Evolutionary conservation across 2,888 invertebrate genomes (phyloP), one percentile per base, ranked within the genome.

Genomic region (Dicycla oo): DNA sequence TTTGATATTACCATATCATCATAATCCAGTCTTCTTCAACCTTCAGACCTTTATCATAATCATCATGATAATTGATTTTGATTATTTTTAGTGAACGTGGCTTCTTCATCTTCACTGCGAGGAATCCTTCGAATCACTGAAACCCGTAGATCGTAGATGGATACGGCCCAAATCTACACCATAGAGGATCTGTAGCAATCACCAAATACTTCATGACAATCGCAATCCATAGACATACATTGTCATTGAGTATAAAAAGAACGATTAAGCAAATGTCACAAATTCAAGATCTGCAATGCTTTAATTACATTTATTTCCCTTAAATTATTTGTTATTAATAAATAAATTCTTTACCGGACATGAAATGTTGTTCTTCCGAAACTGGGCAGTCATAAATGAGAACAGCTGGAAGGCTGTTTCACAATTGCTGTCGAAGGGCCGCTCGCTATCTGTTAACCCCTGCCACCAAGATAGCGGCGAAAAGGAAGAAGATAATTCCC

Each of bases 321-420:
- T 61, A 61, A 20, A 61, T 26, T 61, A 26, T 18, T 20, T 45
- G 8, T 43, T 26, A 2, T 13, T 51, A 45, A 6, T 56, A n/a
- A 49, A 60, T 78, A 38, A 43, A 43, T 45, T n/a, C 2, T 49
- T 51, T 13, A 57, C 47, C 43, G 51, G 54, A 20, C 30, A 15
- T 34, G 58, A 58, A 79, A 75, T 75, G 75, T 63, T 80, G 40
- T 34, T 49, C 53, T 79, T 63, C n/a, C 30, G 73, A 47, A 45
- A 23, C 13, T 73, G 57, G 51, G 18, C 53, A 15, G 0, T 63
- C 2, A 47, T 73, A 2, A 63, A 0, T 4, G 13, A 53, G 4
- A 45, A 20, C 40, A 43, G 40, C 47, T 26, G 40, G 13, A n/a
- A 11, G 4, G 34, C 79, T 47, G 80, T 75, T 43, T 58, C 58